These are phyloP conservation scores for Vipera ursinii DNA, from an alignment of 2,797 vertebrate genomes.

Conservation along the genomic window DNA sequence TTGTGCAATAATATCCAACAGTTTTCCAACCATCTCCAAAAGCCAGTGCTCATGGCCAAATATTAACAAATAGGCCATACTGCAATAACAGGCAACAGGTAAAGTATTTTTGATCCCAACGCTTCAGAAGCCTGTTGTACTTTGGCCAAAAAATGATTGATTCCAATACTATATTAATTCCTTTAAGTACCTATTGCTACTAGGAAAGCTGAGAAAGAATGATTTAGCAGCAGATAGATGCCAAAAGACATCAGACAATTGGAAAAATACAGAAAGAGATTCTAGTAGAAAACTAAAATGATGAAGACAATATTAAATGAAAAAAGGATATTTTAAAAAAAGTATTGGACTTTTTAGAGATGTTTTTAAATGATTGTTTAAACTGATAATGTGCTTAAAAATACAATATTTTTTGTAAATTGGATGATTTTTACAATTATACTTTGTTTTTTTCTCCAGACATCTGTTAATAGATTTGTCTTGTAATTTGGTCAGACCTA, in stretches of 20 bases:
- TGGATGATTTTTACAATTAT: neutral
- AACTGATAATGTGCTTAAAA: constrained; percentile 12
- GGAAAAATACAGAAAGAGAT: neutral
- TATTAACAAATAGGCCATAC: neutral
- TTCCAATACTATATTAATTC: neutral
- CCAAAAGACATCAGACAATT: neutral
- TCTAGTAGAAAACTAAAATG: neutral
- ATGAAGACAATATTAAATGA: neutral
- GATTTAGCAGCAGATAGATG: neutral
- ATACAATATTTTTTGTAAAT: neutral
- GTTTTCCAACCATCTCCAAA: neutral
- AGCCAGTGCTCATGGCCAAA: neutral
- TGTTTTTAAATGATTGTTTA: neutral
- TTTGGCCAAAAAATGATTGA: neutral
- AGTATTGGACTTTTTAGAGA: neutral
- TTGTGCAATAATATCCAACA: neutral
- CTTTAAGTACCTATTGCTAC: neutral
- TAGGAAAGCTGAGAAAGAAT: neutral
- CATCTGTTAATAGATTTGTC: neutral
- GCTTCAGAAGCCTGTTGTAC: neutral
- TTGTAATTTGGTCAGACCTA: neutral
- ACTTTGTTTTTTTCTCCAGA: neutral
- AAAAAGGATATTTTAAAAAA: neutral
- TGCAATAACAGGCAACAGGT: neutral
- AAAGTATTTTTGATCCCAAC: neutral